A percentile compares a stretch with the other conserved stretches of the same genome.
These are phyloP conservation scores for Pteropus rufus DNA, from an alignment of 2,797 vertebrate genomes.

Conservation along the genomic window DNA sequence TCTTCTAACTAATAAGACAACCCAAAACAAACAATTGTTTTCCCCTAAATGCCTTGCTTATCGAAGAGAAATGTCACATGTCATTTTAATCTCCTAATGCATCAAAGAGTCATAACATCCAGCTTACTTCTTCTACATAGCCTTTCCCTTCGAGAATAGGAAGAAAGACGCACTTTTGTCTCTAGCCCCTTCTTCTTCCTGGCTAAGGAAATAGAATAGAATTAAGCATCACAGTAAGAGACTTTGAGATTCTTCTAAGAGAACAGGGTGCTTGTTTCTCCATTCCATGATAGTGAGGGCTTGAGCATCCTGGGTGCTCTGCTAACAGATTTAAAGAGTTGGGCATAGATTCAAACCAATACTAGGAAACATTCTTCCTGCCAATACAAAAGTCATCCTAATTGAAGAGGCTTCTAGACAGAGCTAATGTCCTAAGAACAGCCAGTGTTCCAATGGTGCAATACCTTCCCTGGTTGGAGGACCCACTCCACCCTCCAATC, in stretches of 20 bases:
- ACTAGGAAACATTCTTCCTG: neutral
- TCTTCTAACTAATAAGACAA: constrained; percentile 30
- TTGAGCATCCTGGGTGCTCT: neutral
- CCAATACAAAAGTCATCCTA: neutral
- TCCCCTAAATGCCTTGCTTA: neutral
- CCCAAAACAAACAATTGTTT: neutral
- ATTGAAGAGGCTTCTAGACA: neutral
- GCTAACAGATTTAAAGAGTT: neutral
- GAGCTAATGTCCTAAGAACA: neutral
- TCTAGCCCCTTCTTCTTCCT: neutral
- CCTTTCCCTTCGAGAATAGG: neutral
- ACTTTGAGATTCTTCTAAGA: neutral
- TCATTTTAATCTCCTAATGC: constrained; percentile 36
- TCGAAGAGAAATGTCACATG: constrained; percentile 48
- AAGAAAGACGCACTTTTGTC: neutral
- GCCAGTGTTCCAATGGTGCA: neutral
- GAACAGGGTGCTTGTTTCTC: neutral
- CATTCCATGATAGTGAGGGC: neutral
- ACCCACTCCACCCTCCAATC: neutral
- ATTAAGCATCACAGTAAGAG: neutral
- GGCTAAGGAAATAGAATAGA: neutral
- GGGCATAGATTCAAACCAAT: neutral
- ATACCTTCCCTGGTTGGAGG: neutral
- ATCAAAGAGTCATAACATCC: neutral
- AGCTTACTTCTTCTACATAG: neutral